phyloP scores from a whole-genome alignment of 2,113 vertebrate species.

The Pelobates fuscus region DNA sequence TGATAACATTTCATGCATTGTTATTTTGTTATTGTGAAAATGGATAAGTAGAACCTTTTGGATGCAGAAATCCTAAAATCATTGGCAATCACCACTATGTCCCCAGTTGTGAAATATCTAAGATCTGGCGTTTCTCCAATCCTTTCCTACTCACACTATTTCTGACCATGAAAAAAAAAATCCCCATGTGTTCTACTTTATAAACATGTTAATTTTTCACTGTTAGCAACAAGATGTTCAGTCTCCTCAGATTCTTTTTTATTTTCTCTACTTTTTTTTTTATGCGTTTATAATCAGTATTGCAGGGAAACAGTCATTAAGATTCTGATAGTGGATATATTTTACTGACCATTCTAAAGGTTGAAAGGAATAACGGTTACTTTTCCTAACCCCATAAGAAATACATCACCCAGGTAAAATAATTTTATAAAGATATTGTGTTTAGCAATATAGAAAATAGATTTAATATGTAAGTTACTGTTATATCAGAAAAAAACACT shows the following conservation, averaged over 20 bases:
- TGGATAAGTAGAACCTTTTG: background rate
- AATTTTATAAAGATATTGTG: too few species aligned
- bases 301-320: constrained; percentile 5
- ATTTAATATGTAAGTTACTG: too few species aligned
- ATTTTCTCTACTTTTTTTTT: constrained; percentile 2
- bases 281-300: background rate
- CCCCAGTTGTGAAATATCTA: constrained; percentile 27
- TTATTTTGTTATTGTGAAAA: too few species aligned
- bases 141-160: constrained; percentile 23
- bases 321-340: too few species aligned
- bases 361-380: too few species aligned
- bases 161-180: constrained; percentile 20
- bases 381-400: too few species aligned
- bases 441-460: too few species aligned
- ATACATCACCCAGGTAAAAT: too few species aligned
- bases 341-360: too few species aligned
- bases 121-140: constrained; percentile 11
- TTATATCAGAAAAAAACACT: too few species aligned
- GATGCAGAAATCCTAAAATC: constrained; percentile 1
- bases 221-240: constrained; percentile 16
- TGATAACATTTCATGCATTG: too few species aligned
- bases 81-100: background rate
- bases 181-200: constrained; percentile 37
- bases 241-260: background rate
- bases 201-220: constrained; percentile 24